These are phyloP conservation scores for Tupiocoris notatus DNA, from an alignment of 2,888 invertebrate genomes.

Conservation along the genomic window DNA sequence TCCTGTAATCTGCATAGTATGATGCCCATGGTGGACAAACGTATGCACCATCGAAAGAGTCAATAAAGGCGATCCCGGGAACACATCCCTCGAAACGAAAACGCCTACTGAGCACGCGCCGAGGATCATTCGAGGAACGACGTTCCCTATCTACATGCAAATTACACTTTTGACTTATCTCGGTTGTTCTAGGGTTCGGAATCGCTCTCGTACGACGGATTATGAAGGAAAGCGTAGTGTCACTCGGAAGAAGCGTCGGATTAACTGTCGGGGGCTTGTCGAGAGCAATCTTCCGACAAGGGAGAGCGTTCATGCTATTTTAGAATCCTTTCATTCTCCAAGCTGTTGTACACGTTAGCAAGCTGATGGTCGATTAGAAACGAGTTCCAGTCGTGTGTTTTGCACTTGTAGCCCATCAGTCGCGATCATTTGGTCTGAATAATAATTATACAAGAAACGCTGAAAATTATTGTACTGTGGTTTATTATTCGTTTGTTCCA, in stretches of 20 bases:
- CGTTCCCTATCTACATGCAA: conserved; percentile 31
- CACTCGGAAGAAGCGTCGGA: conserved; percentile 7
- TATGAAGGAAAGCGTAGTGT: conserved; percentile 11
- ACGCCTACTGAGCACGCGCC: background rate
- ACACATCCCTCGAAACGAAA: too few relatives aligned
- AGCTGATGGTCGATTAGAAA: background rate
- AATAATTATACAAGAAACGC: too few relatives aligned
- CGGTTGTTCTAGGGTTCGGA: background rate
- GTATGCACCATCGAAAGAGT: too few relatives aligned
- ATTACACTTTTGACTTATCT: conserved; percentile 39
- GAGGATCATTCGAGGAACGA: background rate
- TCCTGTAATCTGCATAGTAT: too few relatives aligned
- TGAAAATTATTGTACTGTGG: too few relatives aligned
- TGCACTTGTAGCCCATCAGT: too few relatives aligned
- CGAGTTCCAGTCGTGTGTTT: background rate
- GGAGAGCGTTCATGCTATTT: background rate
- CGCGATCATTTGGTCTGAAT: too few relatives aligned
- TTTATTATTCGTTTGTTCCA: too few relatives aligned
- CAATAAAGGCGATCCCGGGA: background rate
- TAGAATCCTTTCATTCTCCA: background rate
- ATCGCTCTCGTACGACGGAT: background rate
- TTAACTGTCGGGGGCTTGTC: conserved; percentile 15
- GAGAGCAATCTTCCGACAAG: conserved; percentile 3
- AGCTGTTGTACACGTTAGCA: background rate
- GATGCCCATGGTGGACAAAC: background rate